Evolutionary conservation across 1,140 invertebrate genomes (phyloP).

Genomic region (Brachionus rotundiformis): DNA sequence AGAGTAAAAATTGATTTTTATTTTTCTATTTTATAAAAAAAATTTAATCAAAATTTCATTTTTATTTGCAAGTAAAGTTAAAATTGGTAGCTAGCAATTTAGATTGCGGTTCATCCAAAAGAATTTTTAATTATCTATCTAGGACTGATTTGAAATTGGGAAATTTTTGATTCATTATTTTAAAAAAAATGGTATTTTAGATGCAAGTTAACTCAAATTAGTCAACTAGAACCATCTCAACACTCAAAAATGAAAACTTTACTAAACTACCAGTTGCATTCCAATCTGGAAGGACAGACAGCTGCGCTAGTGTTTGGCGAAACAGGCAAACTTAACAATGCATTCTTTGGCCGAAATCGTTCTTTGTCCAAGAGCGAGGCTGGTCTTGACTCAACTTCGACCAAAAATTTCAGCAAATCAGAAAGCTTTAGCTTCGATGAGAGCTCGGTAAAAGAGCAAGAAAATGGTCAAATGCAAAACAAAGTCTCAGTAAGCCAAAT

Average conservation of each 20-base stretch:
- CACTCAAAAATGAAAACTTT: slow-evolving; percentile 23
- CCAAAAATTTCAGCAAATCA: not conserved
- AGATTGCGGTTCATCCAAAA: not conserved
- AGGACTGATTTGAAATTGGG: not conserved
- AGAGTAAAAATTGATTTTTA: slow-evolving; percentile 26
- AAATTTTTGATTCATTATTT: not conserved
- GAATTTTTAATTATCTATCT: not conserved
- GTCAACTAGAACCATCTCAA: not conserved
- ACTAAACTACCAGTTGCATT: not conserved
- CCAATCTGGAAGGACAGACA: not conserved
- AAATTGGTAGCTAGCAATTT: not conserved
- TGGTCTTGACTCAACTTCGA: not conserved
- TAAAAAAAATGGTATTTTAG: not conserved
- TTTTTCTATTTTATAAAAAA: not conserved
- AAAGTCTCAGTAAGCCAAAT: not conserved
- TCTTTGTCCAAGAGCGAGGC: slow-evolving; percentile 12
- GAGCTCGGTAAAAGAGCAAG: not conserved
- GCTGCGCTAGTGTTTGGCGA: not conserved
- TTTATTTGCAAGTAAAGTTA: slow-evolving; percentile 2
- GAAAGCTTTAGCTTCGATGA: slow-evolving; percentile 6
- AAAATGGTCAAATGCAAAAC: not conserved
- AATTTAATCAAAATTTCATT: slow-evolving; percentile 28
- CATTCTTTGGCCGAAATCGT: not conserved
- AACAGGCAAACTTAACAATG: not conserved
- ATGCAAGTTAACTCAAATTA: not conserved